A percentile compares a stretch with the other conserved stretches of the same genome.
phyloP scores from a whole-genome alignment of 2,797 vertebrate genomes.

The Sebastes dallii region DNA sequence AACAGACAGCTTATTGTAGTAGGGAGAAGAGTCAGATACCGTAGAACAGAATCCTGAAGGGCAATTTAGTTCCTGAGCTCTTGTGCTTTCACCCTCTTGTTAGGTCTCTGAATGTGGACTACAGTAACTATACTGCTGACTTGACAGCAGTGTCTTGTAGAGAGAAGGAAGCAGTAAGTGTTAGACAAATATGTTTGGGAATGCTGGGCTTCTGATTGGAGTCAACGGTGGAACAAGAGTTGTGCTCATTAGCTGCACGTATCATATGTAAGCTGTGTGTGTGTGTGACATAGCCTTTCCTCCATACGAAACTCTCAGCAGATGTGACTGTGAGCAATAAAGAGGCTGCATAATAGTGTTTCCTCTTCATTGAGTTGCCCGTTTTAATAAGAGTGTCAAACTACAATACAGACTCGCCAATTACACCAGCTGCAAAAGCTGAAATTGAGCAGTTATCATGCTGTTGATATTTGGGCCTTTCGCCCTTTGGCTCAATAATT shows the following conservation, averaged over 20 bases:
- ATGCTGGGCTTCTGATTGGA: constrained; percentile 1
- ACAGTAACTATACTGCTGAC: background rate
- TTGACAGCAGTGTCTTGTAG: background rate
- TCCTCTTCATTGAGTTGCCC: background rate
- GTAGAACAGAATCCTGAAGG: constrained; percentile 16
- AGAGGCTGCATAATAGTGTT: constrained; percentile 2
- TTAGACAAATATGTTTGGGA: background rate
- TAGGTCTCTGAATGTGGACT: background rate
- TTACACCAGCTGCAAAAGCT: constrained; percentile 15
- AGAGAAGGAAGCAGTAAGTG: background rate
- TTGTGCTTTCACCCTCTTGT: background rate
- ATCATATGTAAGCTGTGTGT: background rate
- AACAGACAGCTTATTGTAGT: background rate
- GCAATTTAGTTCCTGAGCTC: constrained; percentile 20
- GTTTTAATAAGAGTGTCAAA: constrained; percentile 22
- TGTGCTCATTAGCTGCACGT: constrained; percentile 2
- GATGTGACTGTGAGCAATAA: constrained; percentile 12
- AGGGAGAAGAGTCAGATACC: background rate
- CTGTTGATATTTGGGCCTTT: constrained; percentile 23
- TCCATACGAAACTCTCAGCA: background rate
- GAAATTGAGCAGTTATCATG: constrained; percentile 16
- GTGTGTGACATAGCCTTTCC: background rate
- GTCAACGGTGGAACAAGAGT: background rate
- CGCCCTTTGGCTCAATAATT: constrained; percentile 20
- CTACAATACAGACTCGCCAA: background rate